Conservation (phyloP, 2,797 vertebrate genomes). For the Pampus argenteus region DNA sequence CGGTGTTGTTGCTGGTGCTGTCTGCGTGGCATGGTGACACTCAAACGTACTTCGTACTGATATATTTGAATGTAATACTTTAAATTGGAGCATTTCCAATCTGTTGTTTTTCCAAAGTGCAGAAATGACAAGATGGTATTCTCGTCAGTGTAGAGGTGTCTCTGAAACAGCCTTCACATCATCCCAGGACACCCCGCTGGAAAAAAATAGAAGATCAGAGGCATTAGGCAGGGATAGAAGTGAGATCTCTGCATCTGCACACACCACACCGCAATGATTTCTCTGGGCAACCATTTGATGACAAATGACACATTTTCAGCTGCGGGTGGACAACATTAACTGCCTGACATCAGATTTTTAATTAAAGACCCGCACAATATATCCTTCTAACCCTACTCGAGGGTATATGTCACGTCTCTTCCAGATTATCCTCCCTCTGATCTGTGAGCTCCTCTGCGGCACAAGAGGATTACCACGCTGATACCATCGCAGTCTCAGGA, state of each 20-base stretch:
- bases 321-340: slow-evolving; percentile 30
- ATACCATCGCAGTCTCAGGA: slow-evolving; percentile 44
- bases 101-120: not conserved
- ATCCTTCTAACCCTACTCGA: slow-evolving; percentile 36
- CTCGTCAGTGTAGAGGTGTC: not conserved
- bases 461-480: slow-evolving; percentile 68
- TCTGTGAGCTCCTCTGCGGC: slow-evolving; percentile 67
- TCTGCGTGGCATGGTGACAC: not conserved
- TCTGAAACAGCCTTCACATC: not conserved
- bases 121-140: not conserved
- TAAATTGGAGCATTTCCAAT: not conserved
- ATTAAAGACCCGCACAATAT: slow-evolving; percentile 45
- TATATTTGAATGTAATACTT: not conserved
- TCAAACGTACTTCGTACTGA: not conserved
- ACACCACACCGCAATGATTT: slow-evolving; percentile 7
- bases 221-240: not conserved
- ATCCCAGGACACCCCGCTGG: not conserved
- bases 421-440: slow-evolving; percentile 72
- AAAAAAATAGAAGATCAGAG: slow-evolving; percentile 1
- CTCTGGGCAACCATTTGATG: slow-evolving; percentile 15
- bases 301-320: slow-evolving; percentile 30
- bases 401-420: slow-evolving; percentile 59
- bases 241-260: slow-evolving; percentile 18
- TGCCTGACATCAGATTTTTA: slow-evolving; percentile 40
- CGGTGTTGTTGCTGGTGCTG: slow-evolving; percentile 13